These are phyloP conservation scores for Leontocebus nigricollis DNA, from an alignment of 2,797 vertebrate genomes.

Conservation along the genomic window DNA sequence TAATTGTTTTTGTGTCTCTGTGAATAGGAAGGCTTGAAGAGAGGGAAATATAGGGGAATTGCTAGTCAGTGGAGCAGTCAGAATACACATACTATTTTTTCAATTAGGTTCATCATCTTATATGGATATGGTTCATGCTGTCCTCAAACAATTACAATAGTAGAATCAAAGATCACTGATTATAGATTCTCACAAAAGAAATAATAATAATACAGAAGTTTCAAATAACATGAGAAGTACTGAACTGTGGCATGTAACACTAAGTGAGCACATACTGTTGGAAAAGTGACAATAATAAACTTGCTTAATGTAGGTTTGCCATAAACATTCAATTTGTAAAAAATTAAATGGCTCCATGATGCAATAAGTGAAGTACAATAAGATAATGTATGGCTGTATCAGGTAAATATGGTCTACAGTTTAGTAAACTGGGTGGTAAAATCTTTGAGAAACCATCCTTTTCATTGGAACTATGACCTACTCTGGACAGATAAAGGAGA, in stretches of 20 bases:
- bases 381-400: neutral
- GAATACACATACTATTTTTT: neutral
- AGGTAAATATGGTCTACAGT: neutral
- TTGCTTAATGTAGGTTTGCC: neutral
- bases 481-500: neutral
- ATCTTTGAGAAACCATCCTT: neutral
- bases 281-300: neutral
- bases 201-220: neutral
- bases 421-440: neutral
- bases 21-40: neutral
- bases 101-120: neutral
- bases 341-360: neutral
- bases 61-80: neutral
- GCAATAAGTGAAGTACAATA: neutral
- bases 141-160: neutral
- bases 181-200: neutral
- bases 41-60: neutral
- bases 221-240: neutral
- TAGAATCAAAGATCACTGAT: neutral
- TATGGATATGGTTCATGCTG: no score
- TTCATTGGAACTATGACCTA: neutral
- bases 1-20: neutral
- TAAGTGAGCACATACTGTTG: neutral
- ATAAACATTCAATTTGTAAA: neutral
- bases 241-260: neutral